Percentiles rank a stretch among this genome's conserved stretches.
phyloP scores from a whole-genome alignment of 2,888 invertebrate species.

The Ectemnius lituratus region DNA sequence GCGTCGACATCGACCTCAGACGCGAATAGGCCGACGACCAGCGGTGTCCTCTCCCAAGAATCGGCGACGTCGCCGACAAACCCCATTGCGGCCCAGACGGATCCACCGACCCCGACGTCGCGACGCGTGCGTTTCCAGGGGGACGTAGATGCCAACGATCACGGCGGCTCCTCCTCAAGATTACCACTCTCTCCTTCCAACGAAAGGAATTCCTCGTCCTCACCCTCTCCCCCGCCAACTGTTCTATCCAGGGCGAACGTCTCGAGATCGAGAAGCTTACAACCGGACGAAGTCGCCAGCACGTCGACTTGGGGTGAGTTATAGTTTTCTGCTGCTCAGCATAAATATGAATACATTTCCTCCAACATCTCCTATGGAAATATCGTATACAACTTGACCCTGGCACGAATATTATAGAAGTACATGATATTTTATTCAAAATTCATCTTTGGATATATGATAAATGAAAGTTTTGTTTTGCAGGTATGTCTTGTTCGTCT shows the following conservation, averaged over 20 bases:
- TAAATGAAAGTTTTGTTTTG: conserved; percentile 23
- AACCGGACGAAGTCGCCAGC: conserved; percentile 79
- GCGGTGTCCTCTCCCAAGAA: conserved; percentile 33
- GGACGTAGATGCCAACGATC: conserved; percentile 65
- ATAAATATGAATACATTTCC: conserved; percentile 2
- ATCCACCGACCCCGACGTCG: conserved; percentile 73
- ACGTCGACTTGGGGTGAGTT: conserved; percentile 72
- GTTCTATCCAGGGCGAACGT: conserved; percentile 79
- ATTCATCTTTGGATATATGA: neutral
- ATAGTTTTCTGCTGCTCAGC: conserved; percentile 8
- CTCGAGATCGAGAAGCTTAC: conserved; percentile 79
- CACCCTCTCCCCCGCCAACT: conserved; percentile 66
- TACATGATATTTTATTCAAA: neutral
- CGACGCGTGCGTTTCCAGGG: conserved; percentile 80
- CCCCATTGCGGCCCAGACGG: conserved; percentile 44
- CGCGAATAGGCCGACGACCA: conserved; percentile 36
- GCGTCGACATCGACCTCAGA: conserved; percentile 47
- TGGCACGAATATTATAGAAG: neutral
- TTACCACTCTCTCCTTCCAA: conserved; percentile 57
- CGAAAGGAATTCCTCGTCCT: conserved; percentile 63
- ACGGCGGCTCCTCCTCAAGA: conserved; percentile 56
- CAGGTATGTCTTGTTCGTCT: conserved; percentile 75
- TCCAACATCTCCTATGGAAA: conserved; percentile 45
- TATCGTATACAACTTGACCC: neutral
- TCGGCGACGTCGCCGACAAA: conserved; percentile 49